Percentiles rank a stretch among this genome's conserved stretches.
These are phyloP conservation scores for Agrenia bidenticulata DNA, from an alignment of 2,888 invertebrate genomes.

Conservation along the genomic window DNA sequence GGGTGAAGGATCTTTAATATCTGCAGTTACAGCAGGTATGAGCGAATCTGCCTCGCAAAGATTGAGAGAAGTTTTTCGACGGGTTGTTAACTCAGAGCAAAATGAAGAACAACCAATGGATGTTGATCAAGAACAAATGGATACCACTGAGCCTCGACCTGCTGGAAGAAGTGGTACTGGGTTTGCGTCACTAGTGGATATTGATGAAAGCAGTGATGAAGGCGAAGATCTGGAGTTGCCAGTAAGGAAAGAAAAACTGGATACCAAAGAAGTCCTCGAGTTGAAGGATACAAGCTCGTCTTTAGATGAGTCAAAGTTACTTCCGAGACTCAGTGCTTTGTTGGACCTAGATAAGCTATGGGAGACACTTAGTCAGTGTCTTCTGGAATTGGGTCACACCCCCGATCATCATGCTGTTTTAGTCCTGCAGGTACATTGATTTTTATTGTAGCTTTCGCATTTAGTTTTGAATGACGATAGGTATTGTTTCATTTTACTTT, in stretches of 20 bases:
- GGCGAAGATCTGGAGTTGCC: constrained; percentile 19
- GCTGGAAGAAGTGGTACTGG: not conserved
- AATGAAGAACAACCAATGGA: constrained; percentile 44
- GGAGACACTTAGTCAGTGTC: constrained; percentile 75
- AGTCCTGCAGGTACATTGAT: constrained; percentile 67
- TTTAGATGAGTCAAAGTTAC: constrained; percentile 46
- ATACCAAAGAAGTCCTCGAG: constrained; percentile 28
- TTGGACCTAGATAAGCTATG: constrained; percentile 72
- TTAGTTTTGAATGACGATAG: too few species aligned
- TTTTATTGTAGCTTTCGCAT: too few species aligned
- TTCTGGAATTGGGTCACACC: constrained; percentile 75
- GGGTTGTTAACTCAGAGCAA: constrained; percentile 17
- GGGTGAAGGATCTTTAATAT: constrained; percentile 16
- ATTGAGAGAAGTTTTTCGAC: constrained; percentile 13
- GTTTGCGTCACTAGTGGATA: constrained; percentile 1
- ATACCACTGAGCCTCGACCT: not conserved
- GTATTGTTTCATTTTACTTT: constrained; percentile 27
- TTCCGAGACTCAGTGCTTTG: constrained; percentile 69
- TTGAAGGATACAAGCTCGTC: constrained; percentile 14
- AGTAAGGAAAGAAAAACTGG: constrained; percentile 26
- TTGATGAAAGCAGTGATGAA: constrained; percentile 24
- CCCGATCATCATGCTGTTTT: constrained; percentile 85
- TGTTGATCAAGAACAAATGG: constrained; percentile 30
- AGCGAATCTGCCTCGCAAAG: constrained; percentile 15
- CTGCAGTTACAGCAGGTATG: constrained; percentile 21